A percentile compares a stretch with the other conserved stretches of the same genome.
Conservation (phyloP, 2,113 vertebrate species). For the Atlantisia rogersi region DNA sequence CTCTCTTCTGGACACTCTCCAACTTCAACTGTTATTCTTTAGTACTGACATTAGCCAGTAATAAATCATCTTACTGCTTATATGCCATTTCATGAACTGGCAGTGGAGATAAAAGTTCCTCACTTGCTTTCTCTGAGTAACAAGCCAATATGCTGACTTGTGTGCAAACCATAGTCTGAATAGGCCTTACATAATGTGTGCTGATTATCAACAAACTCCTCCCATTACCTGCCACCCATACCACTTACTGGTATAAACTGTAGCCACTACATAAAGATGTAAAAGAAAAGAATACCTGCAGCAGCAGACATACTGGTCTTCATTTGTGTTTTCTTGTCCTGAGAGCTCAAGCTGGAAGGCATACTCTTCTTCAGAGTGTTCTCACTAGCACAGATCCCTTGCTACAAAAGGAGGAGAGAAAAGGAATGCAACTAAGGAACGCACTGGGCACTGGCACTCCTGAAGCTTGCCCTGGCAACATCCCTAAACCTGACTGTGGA, state of each 20-base stretch:
- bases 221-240: neutral
- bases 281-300: conserved; percentile 74
- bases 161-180: neutral
- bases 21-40: neutral
- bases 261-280: neutral
- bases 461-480: neutral
- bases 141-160: neutral
- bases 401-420: conserved; percentile 56
- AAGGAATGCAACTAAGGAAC: conserved; percentile 4
- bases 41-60: neutral
- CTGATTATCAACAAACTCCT: neutral
- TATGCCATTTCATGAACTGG: neutral
- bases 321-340: conserved; percentile 33
- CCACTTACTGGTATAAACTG: neutral
- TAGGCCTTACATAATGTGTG: neutral
- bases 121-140: neutral
- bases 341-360: conserved; percentile 33
- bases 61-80: conserved; percentile 13
- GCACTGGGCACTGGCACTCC: neutral
- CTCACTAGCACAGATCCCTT: conserved; percentile 14
- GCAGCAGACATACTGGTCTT: conserved; percentile 44
- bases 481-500: neutral
- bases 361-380: conserved; percentile 48
- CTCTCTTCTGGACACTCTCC: conserved; percentile 15
- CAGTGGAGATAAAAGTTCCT: neutral